Conservation (phyloP, 2,113 vertebrate species). For the Oxygymnocypris stewartii region DNA sequence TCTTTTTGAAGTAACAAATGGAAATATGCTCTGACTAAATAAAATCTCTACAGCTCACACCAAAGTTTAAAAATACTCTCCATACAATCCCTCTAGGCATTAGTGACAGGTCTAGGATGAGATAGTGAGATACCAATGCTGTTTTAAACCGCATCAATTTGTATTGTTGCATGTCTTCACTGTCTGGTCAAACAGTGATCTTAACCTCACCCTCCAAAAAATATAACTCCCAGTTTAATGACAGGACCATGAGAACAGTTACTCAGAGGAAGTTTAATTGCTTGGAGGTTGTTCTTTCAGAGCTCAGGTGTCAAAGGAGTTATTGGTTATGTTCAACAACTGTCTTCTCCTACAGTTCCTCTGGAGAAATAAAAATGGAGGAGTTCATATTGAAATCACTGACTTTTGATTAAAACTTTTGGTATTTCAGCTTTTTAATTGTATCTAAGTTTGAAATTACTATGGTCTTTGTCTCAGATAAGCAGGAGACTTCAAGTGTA, state of each 20-base stretch:
- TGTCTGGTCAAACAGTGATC: conserved; percentile 27
- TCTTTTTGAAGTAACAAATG: neutral
- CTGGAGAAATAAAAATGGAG: neutral
- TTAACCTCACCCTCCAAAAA: conserved; percentile 17
- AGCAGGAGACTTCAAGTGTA: neutral
- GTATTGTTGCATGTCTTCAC: neutral
- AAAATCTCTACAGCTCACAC: neutral
- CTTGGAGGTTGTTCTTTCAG: neutral
- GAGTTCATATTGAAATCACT: neutral
- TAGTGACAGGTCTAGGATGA: neutral
- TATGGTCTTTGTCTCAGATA: neutral
- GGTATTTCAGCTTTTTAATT: neutral
- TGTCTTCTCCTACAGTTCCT: neutral
- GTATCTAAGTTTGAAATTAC: neutral
- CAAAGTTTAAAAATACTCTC: neutral
- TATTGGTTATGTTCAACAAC: neutral
- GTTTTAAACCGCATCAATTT: neutral
- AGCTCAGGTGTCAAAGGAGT: neutral
- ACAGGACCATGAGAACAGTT: neutral
- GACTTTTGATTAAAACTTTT: neutral
- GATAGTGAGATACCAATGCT: neutral
- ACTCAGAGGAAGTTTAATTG: neutral
- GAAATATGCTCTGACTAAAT: neutral
- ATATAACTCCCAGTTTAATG: neutral
- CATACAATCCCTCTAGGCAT: neutral